Evolutionary conservation across 2,888 invertebrate species (phyloP).

Genomic region (Lithophane ornitopus): DNA sequence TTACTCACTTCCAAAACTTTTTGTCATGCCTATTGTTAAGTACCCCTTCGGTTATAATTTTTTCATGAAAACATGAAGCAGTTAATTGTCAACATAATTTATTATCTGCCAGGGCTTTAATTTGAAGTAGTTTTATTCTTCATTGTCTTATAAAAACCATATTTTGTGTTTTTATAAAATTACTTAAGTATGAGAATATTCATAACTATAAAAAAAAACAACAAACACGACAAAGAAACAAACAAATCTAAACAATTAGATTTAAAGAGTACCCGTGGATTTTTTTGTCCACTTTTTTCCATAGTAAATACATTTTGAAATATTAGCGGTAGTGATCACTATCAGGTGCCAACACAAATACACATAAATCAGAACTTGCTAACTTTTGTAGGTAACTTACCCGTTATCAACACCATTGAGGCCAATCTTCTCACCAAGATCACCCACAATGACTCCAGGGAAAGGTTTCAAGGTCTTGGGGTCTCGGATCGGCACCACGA

Average conservation of each 20-base stretch:
- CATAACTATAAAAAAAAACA: too few species aligned
- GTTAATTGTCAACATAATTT: background rate
- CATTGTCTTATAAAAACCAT: too few species aligned
- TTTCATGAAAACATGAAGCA: background rate
- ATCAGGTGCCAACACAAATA: background rate
- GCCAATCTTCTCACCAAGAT: constrained; percentile 98
- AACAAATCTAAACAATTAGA: too few species aligned
- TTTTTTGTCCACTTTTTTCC: too few species aligned
- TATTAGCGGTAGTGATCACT: too few species aligned
- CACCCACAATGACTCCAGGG: constrained; percentile 96
- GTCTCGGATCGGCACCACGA: constrained; percentile 96
- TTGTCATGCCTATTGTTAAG: background rate
- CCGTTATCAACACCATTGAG: constrained; percentile 98
- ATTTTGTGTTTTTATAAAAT: too few species aligned
- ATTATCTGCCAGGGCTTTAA: background rate
- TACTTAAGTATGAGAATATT: too few species aligned
- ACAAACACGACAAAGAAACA: too few species aligned
- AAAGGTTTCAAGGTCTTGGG: constrained; percentile 92
- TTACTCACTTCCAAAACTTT: background rate
- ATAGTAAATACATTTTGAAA: too few species aligned
- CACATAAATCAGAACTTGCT: background rate
- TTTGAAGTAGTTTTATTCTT: too few species aligned
- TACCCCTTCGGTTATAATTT: too few species aligned
- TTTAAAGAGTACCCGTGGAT: too few species aligned
- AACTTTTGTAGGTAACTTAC: constrained; percentile 80